Conservation (phyloP, 2,888 invertebrate species). For the Plusia festucae region DNA sequence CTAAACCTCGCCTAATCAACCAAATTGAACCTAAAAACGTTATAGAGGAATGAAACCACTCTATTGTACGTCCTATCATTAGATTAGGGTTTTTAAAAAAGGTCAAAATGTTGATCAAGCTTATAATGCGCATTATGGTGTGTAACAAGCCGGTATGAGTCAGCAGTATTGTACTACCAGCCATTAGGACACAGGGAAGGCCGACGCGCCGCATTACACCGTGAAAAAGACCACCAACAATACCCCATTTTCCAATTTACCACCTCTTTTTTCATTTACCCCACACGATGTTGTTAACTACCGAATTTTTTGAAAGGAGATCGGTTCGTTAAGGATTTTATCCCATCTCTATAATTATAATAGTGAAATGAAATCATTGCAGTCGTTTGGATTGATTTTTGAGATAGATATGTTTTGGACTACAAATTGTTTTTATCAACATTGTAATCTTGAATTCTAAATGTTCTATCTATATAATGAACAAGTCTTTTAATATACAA, state of each 20-base stretch:
- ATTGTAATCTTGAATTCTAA: background rate
- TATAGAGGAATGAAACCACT: constrained; percentile 42
- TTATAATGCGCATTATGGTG: constrained; percentile 60
- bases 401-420: too few species aligned
- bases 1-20: constrained; percentile 30
- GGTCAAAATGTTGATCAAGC: constrained; percentile 59
- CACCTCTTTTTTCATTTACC: constrained; percentile 70
- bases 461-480: background rate
- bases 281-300: constrained; percentile 74
- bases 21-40: constrained; percentile 51
- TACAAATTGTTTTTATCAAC: too few species aligned
- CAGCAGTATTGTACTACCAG: constrained; percentile 82
- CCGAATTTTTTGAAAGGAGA: constrained; percentile 5
- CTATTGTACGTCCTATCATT: constrained; percentile 59
- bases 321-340: background rate
- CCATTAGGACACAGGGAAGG: constrained; percentile 82
- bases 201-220: constrained; percentile 80
- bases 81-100: constrained; percentile 57
- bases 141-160: constrained; percentile 78
- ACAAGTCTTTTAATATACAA: background rate
- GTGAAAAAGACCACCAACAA: constrained; percentile 86
- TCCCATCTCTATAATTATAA: background rate
- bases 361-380: background rate
- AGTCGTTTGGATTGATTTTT: background rate
- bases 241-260: constrained; percentile 76